Percentiles rank a stretch among this genome's conserved stretches.
Evolutionary conservation across 2,888 invertebrate species (phyloP).

Genomic region (Eilema caniola): DNA sequence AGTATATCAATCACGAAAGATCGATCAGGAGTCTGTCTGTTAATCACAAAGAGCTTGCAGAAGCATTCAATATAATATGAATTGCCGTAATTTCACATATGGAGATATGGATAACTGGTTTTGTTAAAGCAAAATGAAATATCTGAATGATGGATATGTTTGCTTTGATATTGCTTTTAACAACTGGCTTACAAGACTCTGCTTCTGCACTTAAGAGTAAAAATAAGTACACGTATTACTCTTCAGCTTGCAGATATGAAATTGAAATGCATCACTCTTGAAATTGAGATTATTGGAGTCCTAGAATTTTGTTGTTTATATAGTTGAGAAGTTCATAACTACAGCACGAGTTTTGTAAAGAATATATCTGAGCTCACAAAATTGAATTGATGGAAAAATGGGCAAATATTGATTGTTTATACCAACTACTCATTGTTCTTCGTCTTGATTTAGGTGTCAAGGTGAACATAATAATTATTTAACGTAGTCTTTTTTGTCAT

Average conservation of each 20-base stretch:
- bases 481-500: background rate
- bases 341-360: background rate
- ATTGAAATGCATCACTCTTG: background rate
- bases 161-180: conserved; percentile 7
- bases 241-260: background rate
- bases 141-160: conserved; percentile 17
- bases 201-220: background rate
- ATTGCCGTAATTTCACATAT: conserved; percentile 5
- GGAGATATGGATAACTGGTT: conserved; percentile 15
- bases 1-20: conserved; percentile 27
- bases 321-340: background rate
- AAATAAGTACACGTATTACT: background rate
- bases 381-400: background rate
- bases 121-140: conserved; percentile 6
- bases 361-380: background rate
- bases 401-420: too few relatives aligned
- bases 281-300: background rate
- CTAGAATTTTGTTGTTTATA: background rate
- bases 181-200: background rate
- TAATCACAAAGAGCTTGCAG: conserved; percentile 17
- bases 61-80: conserved; percentile 10
- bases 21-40: conserved; percentile 19
- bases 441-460: too few relatives aligned
- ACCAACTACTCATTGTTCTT: too few relatives aligned
- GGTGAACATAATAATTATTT: too few relatives aligned